A percentile compares a stretch with the other conserved stretches of the same genome.
These are phyloP conservation scores for Allygus modestus DNA, from an alignment of 2,888 invertebrate genomes.

Conservation along the genomic window DNA sequence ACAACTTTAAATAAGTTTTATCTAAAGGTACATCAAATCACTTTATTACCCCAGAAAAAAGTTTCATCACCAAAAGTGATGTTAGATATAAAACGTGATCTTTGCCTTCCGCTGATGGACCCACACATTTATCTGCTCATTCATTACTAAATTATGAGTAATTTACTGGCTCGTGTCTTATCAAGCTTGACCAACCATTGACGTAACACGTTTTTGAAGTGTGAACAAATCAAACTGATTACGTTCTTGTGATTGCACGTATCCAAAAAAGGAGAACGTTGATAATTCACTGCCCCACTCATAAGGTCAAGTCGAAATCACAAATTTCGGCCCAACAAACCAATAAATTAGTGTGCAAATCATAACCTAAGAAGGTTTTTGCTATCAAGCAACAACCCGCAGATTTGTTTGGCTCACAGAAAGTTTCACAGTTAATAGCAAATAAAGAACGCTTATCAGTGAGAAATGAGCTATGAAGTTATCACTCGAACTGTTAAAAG, in stretches of 20 bases:
- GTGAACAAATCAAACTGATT: background rate
- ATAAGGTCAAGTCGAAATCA: background rate
- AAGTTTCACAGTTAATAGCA: background rate
- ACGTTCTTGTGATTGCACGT: background rate
- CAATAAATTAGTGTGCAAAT: background rate
- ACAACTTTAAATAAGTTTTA: too few species aligned
- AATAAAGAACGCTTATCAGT: conserved; percentile 17
- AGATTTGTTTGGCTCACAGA: background rate
- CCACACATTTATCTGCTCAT: too few species aligned
- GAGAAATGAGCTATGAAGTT: conserved; percentile 19
- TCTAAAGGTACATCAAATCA: too few species aligned
- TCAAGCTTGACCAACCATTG: background rate
- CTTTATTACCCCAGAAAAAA: too few species aligned
- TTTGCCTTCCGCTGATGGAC: too few species aligned
- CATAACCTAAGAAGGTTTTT: background rate
- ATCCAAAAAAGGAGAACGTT: background rate
- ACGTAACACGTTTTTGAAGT: background rate
- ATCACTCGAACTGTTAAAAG: conserved; percentile 28
- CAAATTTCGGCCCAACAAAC: background rate
- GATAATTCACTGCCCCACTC: background rate
- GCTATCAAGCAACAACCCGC: background rate
- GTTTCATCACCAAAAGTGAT: too few species aligned
- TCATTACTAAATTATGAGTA: too few species aligned
- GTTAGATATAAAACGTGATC: too few species aligned
- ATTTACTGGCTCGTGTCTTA: too few species aligned